phyloP scores from a whole-genome alignment of 1,140 invertebrate species.

The Bombus sylvicola region DNA sequence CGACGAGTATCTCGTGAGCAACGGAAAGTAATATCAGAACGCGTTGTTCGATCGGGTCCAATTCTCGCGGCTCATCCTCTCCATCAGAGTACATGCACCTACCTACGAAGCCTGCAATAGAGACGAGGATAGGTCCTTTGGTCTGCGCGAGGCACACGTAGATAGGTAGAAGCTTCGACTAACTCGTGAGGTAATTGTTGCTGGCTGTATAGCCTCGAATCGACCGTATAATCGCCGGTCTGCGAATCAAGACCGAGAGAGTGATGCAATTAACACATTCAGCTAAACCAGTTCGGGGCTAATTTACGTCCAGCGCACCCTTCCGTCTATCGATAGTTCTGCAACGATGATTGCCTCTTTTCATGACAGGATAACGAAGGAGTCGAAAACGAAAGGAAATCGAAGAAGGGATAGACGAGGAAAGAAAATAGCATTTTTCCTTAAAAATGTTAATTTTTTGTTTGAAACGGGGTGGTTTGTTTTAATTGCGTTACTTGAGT shows the following conservation, averaged over 20 bases:
- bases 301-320: slow-evolving; percentile 58
- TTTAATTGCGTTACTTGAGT: not conserved
- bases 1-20: not conserved
- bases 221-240: slow-evolving; percentile 62
- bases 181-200: slow-evolving; percentile 58
- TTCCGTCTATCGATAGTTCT: not conserved
- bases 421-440: not conserved
- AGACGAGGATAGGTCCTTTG: not conserved
- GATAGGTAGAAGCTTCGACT: slow-evolving; percentile 7
- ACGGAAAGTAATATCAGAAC: slow-evolving; percentile 59
- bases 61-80: slow-evolving; percentile 10
- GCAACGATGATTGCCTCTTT: slow-evolving; percentile 27
- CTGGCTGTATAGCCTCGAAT: slow-evolving; percentile 51
- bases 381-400: not conserved
- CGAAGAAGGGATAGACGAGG: not conserved
- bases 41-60: slow-evolving; percentile 27
- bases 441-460: not conserved
- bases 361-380: not conserved
- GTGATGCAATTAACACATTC: slow-evolving; percentile 69
- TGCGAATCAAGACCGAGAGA: slow-evolving; percentile 60
- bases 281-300: slow-evolving; percentile 57
- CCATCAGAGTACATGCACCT: not conserved
- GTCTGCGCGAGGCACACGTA: too few relatives aligned
- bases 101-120: not conserved
- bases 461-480: not conserved